phyloP scores from a whole-genome alignment of 2,113 vertebrate genomes.

The Ivindomyrus marchei region DNA sequence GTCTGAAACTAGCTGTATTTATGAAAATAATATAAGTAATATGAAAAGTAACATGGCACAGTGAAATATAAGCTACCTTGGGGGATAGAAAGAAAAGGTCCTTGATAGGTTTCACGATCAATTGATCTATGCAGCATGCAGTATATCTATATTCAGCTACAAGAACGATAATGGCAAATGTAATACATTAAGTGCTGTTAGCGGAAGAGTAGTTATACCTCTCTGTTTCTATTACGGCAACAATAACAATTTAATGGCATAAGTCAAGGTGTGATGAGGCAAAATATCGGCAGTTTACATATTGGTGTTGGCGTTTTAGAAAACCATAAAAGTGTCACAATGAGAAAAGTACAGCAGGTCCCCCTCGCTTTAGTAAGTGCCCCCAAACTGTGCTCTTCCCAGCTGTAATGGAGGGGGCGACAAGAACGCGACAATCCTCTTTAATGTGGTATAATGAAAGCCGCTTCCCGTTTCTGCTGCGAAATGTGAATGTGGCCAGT shows the following conservation, averaged over 20 bases:
- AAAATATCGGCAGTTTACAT: slow-evolving; percentile 42
- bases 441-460: slow-evolving; percentile 37
- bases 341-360: slow-evolving; percentile 34
- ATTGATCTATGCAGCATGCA: background rate
- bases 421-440: slow-evolving; percentile 27
- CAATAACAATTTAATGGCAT: slow-evolving; percentile 26
- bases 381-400: slow-evolving; percentile 17
- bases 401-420: slow-evolving; percentile 29
- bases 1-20: slow-evolving; percentile 38
- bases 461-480: slow-evolving; percentile 13
- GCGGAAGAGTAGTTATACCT: slow-evolving; percentile 11
- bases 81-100: slow-evolving; percentile 32
- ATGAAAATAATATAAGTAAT: slow-evolving; percentile 16
- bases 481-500: slow-evolving; percentile 33
- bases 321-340: slow-evolving; percentile 38
- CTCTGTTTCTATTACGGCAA: slow-evolving; percentile 23
- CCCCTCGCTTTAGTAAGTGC: slow-evolving; percentile 45
- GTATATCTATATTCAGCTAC: background rate
- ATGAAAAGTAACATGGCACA: slow-evolving; percentile 38
- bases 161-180: background rate
- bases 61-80: slow-evolving; percentile 27
- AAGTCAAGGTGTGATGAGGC: slow-evolving; percentile 27
- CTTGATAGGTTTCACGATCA: slow-evolving; percentile 4
- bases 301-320: slow-evolving; percentile 40
- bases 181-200: background rate